Evolutionary conservation across 2,888 invertebrate species (phyloP).

Genomic region (Machimus rusticus): DNA sequence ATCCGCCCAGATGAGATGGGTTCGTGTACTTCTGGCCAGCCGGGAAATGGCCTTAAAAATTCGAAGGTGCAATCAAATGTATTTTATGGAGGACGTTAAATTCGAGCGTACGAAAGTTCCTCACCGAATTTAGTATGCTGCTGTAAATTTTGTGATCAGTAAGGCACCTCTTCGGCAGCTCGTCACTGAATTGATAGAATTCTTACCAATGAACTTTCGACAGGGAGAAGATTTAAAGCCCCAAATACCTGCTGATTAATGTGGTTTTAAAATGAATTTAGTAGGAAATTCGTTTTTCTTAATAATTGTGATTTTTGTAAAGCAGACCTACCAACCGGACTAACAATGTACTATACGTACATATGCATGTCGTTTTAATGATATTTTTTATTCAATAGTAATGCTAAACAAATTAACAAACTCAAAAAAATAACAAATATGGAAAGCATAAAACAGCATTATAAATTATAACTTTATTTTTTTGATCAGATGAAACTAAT

Average conservation of each 20-base stretch:
- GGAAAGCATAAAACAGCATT: too few species aligned
- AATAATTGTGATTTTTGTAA: too few species aligned
- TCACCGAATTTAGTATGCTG: neutral
- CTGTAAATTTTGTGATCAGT: neutral
- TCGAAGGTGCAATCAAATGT: conserved; percentile 8
- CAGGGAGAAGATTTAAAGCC: neutral
- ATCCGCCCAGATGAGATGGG: neutral
- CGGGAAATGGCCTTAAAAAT: neutral
- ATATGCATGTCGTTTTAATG: too few species aligned
- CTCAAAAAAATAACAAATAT: too few species aligned
- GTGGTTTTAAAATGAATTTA: neutral
- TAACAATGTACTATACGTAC: too few species aligned
- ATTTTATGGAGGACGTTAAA: neutral
- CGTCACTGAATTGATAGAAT: neutral
- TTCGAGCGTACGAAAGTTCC: neutral
- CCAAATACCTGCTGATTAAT: neutral
- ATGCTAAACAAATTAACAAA: too few species aligned
- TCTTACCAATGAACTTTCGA: neutral
- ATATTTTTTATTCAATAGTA: too few species aligned
- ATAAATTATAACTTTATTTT: too few species aligned
- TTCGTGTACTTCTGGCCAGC: neutral
- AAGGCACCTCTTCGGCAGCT: neutral
- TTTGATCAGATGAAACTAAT: too few species aligned
- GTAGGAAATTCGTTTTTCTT: neutral
- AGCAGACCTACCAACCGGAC: too few species aligned